Conservation (phyloP, 2,888 invertebrate species). For the Entomobrya proxima region DNA sequence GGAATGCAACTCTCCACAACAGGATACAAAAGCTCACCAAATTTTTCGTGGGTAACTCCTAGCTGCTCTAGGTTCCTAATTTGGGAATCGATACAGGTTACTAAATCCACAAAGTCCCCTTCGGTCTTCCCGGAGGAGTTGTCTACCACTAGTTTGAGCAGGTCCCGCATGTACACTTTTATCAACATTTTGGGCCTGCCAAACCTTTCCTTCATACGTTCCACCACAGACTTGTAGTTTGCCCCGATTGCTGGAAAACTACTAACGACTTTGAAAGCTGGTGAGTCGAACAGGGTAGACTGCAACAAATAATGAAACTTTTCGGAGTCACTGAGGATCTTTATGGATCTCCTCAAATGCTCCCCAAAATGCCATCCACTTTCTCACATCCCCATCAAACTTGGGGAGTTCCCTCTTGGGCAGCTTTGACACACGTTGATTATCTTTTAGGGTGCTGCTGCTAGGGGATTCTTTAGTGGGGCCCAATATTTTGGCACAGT, state of each 20-base stretch:
- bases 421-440: no score
- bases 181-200: not conserved
- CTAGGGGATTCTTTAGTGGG: not conserved
- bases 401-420: not conserved
- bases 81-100: constrained; percentile 5
- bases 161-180: constrained; percentile 27
- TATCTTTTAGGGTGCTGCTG: no score
- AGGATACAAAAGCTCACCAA: constrained; percentile 30
- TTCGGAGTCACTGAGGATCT: not conserved
- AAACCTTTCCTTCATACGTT: not conserved
- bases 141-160: not conserved
- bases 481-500: not conserved
- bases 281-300: not conserved
- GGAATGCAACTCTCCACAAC: constrained; percentile 45
- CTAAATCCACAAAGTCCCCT: constrained; percentile 8
- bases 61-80: constrained; percentile 34
- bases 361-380: constrained; percentile 14
- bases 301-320: constrained; percentile 6
- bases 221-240: not conserved
- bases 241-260: not conserved
- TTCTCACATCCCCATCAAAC: not conserved
- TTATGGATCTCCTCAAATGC: not conserved
- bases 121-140: not conserved
- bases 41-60: constrained; percentile 46
- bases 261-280: not conserved